Conservation (phyloP, 2,888 invertebrate species). For the Ganaspis brasiliensis region DNA sequence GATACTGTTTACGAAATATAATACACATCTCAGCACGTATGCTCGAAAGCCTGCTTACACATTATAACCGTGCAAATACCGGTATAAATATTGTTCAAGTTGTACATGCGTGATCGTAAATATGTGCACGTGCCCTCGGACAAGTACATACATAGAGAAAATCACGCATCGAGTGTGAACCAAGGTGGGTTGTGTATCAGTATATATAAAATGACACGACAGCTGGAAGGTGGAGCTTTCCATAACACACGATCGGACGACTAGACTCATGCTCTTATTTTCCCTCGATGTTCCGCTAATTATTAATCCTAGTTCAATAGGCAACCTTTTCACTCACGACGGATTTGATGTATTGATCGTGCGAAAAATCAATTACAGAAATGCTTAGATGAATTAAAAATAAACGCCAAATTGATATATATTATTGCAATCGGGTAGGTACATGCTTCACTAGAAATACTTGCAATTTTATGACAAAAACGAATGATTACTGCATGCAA, state of each 20-base stretch:
- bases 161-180: slow-evolving; percentile 3
- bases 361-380: background rate
- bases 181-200: slow-evolving; percentile 5
- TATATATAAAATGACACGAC: slow-evolving; percentile 19
- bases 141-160: background rate
- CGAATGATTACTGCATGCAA: background rate
- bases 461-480: slow-evolving; percentile 1
- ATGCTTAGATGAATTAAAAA: background rate
- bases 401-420: too few relatives aligned
- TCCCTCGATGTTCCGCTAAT: background rate
- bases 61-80: background rate
- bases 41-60: background rate
- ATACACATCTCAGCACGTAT: slow-evolving; percentile 17
- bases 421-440: too few relatives aligned
- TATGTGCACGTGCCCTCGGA: background rate
- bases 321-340: background rate
- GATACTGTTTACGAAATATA: slow-evolving; percentile 30
- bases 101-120: background rate
- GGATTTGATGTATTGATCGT: background rate
- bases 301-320: background rate
- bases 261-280: slow-evolving; percentile 6
- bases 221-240: slow-evolving; percentile 25
- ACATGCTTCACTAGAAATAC: background rate
- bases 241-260: background rate
- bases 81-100: background rate